These are phyloP conservation scores for Neoarius graeffei DNA, from an alignment of 2,113 vertebrate species.

Conservation along the genomic window DNA sequence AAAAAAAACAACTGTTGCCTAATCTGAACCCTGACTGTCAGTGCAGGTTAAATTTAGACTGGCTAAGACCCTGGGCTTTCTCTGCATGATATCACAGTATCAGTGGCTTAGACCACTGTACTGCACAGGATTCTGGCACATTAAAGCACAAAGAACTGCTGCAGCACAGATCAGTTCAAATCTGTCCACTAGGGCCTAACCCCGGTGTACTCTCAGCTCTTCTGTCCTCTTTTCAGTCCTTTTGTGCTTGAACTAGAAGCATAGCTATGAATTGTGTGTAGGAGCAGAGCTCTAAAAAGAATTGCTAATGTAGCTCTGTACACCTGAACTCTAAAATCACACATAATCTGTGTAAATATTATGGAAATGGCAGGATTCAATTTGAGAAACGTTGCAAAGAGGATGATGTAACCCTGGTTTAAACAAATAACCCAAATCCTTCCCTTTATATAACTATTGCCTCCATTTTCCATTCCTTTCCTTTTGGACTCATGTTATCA, in stretches of 20 bases:
- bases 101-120: slow-evolving; percentile 24
- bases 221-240: slow-evolving; percentile 15
- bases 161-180: slow-evolving; percentile 43
- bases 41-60: slow-evolving; percentile 57
- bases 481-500: background rate
- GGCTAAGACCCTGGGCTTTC: slow-evolving; percentile 48
- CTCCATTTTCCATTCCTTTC: background rate
- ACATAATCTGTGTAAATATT: background rate
- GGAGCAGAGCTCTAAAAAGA: slow-evolving; percentile 4
- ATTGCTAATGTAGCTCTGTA: background rate
- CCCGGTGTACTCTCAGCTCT: background rate
- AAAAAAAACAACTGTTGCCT: slow-evolving; percentile 23
- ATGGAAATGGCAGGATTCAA: background rate
- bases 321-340: slow-evolving; percentile 18
- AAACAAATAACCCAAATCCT: background rate
- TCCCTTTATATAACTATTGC: background rate
- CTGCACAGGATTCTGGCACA: slow-evolving; percentile 35
- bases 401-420: background rate
- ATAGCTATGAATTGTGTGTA: background rate
- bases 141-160: slow-evolving; percentile 43
- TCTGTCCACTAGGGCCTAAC: slow-evolving; percentile 13
- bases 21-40: slow-evolving; percentile 57
- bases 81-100: slow-evolving; percentile 32
- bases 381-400: background rate
- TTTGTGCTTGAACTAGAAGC: slow-evolving; percentile 41